These are phyloP conservation scores for Ctenopoma kingsleyae DNA, from an alignment of 2,797 vertebrate genomes.

Conservation along the genomic window DNA sequence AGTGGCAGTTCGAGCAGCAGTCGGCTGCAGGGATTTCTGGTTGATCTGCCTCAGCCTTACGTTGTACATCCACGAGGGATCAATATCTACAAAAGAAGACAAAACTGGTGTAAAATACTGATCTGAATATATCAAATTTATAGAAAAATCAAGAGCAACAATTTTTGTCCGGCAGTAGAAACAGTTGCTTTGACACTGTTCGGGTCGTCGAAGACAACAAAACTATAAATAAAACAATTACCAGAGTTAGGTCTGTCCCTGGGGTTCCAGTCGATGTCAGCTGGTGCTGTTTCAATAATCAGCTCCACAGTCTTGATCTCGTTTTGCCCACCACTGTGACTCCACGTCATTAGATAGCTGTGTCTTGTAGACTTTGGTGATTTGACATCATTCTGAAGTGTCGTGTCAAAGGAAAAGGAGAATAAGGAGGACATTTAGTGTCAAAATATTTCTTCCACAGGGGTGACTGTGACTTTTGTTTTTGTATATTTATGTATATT, in stretches of 20 bases:
- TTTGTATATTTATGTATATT: background rate
- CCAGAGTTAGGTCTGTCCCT: conserved; percentile 86
- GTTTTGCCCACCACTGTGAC: conserved; percentile 81
- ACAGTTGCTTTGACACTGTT: background rate
- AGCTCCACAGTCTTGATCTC: conserved; percentile 92
- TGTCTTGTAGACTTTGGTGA: conserved; percentile 90
- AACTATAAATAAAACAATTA: conserved; percentile 70
- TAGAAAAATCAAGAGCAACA: background rate
- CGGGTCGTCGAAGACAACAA: background rate
- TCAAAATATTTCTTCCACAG: background rate
- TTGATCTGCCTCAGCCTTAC: conserved; percentile 87
- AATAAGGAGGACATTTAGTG: background rate
- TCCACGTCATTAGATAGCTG: conserved; percentile 87
- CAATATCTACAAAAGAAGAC: conserved; percentile 81
- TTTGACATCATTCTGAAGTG: conserved; percentile 89
- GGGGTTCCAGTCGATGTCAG: conserved; percentile 79
- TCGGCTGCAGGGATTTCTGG: conserved; percentile 79
- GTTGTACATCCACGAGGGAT: conserved; percentile 89
- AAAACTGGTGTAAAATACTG: too few species aligned
- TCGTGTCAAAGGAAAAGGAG: conserved; percentile 9
- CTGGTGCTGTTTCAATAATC: conserved; percentile 86
- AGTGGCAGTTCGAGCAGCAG: conserved; percentile 56
- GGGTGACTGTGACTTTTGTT: background rate
- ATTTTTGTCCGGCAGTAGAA: background rate
- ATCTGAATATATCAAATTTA: background rate